phyloP scores from a whole-genome alignment of 2,797 vertebrate genomes.

The Bovichtus diacanthus region DNA sequence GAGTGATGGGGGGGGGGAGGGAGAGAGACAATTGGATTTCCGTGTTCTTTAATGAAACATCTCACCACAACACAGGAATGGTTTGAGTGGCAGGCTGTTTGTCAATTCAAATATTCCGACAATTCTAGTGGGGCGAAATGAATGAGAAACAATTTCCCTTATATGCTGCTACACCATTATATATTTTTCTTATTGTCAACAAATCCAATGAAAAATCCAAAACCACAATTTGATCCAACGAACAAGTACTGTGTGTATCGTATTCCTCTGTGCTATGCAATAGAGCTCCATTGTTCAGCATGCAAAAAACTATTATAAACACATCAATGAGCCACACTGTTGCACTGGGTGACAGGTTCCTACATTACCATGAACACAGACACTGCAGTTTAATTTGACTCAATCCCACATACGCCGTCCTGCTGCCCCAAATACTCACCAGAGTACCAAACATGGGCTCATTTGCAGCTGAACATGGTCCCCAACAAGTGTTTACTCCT shows the following conservation, averaged over 20 bases:
- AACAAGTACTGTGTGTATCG: neutral
- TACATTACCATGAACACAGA: neutral
- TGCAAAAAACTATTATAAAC: neutral
- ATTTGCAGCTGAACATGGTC: neutral
- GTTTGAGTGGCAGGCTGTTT: constrained; percentile 55
- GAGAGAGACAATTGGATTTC: constrained; percentile 49
- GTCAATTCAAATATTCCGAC: constrained; percentile 45
- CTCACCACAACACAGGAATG: constrained; percentile 18
- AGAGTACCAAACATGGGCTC: neutral
- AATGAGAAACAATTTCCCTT: constrained; percentile 10
- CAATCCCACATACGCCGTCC: neutral
- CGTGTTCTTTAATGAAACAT: constrained; percentile 58
- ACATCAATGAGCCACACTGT: neutral
- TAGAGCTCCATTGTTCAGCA: neutral
- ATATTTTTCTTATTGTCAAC: constrained; percentile 16
- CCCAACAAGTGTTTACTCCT: neutral
- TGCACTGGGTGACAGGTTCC: neutral
- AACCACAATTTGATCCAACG: constrained; percentile 3
- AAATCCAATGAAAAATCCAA: constrained; percentile 11
- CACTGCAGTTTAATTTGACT: neutral
- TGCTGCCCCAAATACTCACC: constrained; percentile 16
- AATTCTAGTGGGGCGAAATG: constrained; percentile 1
- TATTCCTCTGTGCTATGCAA: neutral
- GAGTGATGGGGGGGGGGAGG: constrained; percentile 10
- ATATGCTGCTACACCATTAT: neutral